phyloP scores from a whole-genome alignment of 2,888 invertebrate species.

The Cerceris rybyensis region DNA sequence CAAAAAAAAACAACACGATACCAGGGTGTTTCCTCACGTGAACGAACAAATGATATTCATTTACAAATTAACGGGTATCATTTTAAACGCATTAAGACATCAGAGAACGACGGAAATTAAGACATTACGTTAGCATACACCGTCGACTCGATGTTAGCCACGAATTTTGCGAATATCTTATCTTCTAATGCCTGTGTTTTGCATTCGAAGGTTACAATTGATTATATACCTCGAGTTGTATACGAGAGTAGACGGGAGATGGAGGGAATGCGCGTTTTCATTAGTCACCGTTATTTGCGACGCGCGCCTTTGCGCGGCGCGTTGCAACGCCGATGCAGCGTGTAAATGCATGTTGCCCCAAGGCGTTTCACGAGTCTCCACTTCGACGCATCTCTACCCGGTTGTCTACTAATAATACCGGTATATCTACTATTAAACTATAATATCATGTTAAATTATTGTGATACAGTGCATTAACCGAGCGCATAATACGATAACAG shows the following conservation, averaged over 20 bases:
- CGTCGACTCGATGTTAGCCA: neutral
- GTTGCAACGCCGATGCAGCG: slow-evolving; percentile 53
- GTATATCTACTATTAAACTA: slow-evolving; percentile 27
- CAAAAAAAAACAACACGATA: no score
- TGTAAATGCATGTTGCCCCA: slow-evolving; percentile 57
- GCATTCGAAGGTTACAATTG: slow-evolving; percentile 49
- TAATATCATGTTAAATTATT: slow-evolving; percentile 43
- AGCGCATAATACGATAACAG: slow-evolving; percentile 21
- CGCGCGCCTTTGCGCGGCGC: slow-evolving; percentile 40
- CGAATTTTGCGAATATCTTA: slow-evolving; percentile 11
- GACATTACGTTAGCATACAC: neutral
- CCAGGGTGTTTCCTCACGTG: no score
- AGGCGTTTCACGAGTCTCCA: slow-evolving; percentile 26
- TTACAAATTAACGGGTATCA: no score
- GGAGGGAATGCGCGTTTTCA: slow-evolving; percentile 58
- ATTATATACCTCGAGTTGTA: slow-evolving; percentile 32
- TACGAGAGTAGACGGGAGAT: slow-evolving; percentile 26
- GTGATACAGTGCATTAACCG: slow-evolving; percentile 21
- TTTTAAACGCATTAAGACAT: no score
- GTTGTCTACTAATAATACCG: slow-evolving; percentile 45
- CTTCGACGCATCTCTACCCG: slow-evolving; percentile 32
- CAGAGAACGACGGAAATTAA: no score
- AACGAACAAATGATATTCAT: no score
- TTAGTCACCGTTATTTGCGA: slow-evolving; percentile 67
- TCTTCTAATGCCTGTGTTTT: slow-evolving; percentile 36